A percentile compares a stretch with the other conserved stretches of the same genome.
Conservation (phyloP, 2,888 invertebrate genomes). For the Lasioglossum morio region DNA sequence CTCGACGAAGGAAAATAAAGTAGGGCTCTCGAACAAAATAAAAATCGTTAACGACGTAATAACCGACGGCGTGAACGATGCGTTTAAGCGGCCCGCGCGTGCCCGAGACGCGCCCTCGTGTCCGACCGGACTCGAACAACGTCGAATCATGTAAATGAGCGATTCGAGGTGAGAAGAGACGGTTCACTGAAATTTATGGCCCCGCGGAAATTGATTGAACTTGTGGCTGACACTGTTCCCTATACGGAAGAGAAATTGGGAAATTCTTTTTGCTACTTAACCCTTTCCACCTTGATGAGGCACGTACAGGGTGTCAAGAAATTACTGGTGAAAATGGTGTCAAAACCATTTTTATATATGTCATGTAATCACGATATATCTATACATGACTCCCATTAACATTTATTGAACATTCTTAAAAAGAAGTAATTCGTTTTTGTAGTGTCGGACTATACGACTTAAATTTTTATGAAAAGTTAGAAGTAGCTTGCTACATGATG, state of each 20-base stretch:
- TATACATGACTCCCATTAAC: no score
- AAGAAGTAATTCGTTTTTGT: no score
- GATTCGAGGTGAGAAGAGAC: not conserved
- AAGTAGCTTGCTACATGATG: no score
- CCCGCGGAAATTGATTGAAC: not conserved
- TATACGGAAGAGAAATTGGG: not conserved
- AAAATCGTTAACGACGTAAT: not conserved
- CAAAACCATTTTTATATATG: no score
- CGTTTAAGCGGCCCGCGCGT: not conserved
- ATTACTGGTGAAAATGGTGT: no score
- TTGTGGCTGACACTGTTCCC: not conserved
- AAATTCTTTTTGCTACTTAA: not conserved
- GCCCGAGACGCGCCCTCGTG: not conserved
- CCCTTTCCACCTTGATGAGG: no score
- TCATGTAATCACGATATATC: no score
- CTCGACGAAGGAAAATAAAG: not conserved
- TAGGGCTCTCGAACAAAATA: not conserved
- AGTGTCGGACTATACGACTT: no score
- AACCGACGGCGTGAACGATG: not conserved
- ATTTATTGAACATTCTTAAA: no score
- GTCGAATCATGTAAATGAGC: constrained; percentile 7
- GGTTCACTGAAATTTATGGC: not conserved
- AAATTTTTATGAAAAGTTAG: no score
- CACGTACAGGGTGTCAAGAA: no score
- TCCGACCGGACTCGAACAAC: not conserved